Base-by-base conservation (phyloP, 2,113 vertebrate genomes). In the Mesoclemmys tuberculata region DNA sequence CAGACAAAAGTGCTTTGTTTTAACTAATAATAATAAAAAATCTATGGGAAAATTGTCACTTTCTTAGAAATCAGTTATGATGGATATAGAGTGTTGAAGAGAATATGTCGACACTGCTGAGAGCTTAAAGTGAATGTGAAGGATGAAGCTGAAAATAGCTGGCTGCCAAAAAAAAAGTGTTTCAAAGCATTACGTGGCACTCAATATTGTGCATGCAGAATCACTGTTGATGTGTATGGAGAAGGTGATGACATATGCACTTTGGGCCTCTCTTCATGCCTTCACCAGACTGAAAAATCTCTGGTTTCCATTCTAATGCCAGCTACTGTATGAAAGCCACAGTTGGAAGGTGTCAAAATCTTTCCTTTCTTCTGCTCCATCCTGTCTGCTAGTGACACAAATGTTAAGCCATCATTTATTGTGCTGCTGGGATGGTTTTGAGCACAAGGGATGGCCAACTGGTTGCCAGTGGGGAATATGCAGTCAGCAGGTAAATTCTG, bases 131-230 rank as follows among this genome's bases (percentile, higher is more conserved):
- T 94, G 98, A 91, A 97, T 38, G 56, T 82, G 94, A 96, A 97
- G 79, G 83, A 97, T 89, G 96, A 97, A 94, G 74, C 92, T 93
- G 92, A 97, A 98, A 97, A 98, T 96, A 96, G 52, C 97, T 93
- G 89, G 95, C 96, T 98, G 94, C 77, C 82, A 94, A 95, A 96
- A 98, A 98, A 97, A 83, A 85, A 91, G 82, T 86, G 89, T 96
- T 97, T 78, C 88, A 95, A 97, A 97, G 93, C 58, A 31, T 90
- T 89, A 88, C 86, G 84, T 95, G 92, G 92, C 94, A 92, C 74
- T 97, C 95, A 71, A 11, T 54, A 75, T 95, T 93, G 88, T 80
- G 82, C 1, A 48, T 93, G 77, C 77, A 96, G 93, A 97, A 97
- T 97, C 94, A 93, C 87, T 95, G 96, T 90, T 95, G 93, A 93